These are phyloP conservation scores for Eremobia ochroleuca DNA, from an alignment of 2,888 invertebrate species.

Conservation along the genomic window DNA sequence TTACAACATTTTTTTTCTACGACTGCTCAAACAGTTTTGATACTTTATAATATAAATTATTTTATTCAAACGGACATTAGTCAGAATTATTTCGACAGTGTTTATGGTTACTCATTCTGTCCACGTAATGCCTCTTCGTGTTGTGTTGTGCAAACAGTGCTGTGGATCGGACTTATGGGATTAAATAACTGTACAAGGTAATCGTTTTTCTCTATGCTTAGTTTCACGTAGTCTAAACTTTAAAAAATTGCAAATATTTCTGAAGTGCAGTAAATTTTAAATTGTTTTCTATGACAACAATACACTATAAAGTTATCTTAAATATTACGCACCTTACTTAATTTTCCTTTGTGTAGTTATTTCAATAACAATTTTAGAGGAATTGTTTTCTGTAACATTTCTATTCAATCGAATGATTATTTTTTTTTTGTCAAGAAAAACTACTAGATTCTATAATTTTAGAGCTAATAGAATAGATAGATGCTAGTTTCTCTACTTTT, in stretches of 20 bases:
- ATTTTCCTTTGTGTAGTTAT: slow-evolving; percentile 1
- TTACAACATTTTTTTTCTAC: neutral
- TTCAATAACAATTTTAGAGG: neutral
- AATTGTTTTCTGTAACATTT: neutral
- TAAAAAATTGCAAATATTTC: neutral
- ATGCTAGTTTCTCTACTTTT: neutral
- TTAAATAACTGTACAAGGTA: slow-evolving; percentile 48
- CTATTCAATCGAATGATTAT: neutral
- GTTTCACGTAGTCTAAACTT: slow-evolving; percentile 6
- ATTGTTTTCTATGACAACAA: slow-evolving; percentile 47
- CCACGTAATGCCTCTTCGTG: slow-evolving; percentile 45
- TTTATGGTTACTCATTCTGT: slow-evolving; percentile 15
- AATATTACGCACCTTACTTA: neutral
- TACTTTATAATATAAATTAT: slow-evolving; percentile 19
- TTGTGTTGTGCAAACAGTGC: slow-evolving; percentile 54
- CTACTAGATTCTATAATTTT: neutral
- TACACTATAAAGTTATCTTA: neutral
- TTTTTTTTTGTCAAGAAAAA: neutral
- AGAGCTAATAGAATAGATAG: neutral
- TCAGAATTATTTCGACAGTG: slow-evolving; percentile 37
- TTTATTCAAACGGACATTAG: slow-evolving; percentile 29
- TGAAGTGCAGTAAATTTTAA: neutral
- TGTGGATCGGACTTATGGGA: slow-evolving; percentile 48
- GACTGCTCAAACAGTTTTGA: slow-evolving; percentile 6
- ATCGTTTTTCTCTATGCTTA: slow-evolving; percentile 30